phyloP scores from a whole-genome alignment of 2,113 vertebrate species.

The Microtus pennsylvanicus region DNA sequence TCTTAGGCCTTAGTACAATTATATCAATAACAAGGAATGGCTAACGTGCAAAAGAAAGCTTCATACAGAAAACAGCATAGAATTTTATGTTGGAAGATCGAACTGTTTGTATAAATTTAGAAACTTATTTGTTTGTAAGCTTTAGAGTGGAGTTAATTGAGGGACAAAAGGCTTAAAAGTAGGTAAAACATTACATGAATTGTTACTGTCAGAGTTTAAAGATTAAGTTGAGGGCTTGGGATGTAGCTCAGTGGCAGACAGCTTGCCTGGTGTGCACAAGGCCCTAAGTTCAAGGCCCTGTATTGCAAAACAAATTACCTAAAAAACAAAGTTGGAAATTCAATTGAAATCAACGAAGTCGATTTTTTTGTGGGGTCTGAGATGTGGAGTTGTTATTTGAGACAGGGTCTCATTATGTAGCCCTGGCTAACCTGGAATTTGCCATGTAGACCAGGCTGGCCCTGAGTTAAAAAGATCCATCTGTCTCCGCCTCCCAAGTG shows the following conservation, averaged over 20 bases:
- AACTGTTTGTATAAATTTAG: conserved; percentile 15
- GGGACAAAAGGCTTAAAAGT: background rate
- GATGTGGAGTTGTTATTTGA: background rate
- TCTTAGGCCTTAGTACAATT: background rate
- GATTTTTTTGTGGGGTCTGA: background rate
- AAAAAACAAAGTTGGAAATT: conserved; percentile 6
- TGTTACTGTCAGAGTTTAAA: background rate
- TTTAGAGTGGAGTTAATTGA: background rate
- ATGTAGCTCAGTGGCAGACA: background rate
- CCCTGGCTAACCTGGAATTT: background rate
- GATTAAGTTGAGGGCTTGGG: background rate
- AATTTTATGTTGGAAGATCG: background rate
- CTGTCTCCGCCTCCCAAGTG: background rate
- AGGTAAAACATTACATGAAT: background rate
- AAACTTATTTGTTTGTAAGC: conserved; percentile 32
- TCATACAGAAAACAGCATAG: background rate
- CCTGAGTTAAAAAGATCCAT: too few species aligned
- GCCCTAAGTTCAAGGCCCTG: background rate
- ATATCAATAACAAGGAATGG: background rate
- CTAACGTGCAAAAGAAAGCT: background rate
- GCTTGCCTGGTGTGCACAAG: background rate
- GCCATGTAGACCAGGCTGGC: background rate
- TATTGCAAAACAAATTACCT: background rate
- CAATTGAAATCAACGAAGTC: conserved; percentile 6
- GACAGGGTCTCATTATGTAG: background rate